These are phyloP conservation scores for Eurypyga helias DNA, from an alignment of 2,113 vertebrate genomes.

Conservation along the genomic window DNA sequence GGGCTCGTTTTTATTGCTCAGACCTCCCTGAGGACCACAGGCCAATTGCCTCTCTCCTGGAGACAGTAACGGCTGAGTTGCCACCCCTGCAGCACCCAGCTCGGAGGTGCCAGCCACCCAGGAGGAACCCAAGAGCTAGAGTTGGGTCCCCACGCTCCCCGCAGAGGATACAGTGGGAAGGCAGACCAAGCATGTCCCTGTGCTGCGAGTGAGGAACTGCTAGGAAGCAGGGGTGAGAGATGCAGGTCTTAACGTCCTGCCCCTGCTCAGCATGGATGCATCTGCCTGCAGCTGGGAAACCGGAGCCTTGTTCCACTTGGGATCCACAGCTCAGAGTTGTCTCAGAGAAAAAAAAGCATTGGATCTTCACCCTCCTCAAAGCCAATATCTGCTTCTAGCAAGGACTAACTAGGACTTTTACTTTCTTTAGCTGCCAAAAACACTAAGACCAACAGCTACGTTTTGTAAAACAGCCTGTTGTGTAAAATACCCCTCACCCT, in stretches of 20 bases:
- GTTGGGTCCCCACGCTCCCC: background rate
- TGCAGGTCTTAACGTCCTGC: background rate
- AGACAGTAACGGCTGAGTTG: background rate
- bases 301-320: background rate
- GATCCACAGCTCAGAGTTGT: background rate
- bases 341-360: background rate
- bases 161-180: background rate
- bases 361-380: too few species aligned
- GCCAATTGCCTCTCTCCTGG: background rate
- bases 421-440: background rate
- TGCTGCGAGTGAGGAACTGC: background rate
- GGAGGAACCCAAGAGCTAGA: background rate
- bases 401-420: background rate
- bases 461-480: background rate
- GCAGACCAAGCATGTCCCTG: accelerated
- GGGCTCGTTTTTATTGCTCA: background rate
- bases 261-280: background rate
- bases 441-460: background rate
- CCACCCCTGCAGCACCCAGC: background rate
- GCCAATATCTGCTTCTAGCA: background rate
- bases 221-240: background rate
- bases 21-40: background rate
- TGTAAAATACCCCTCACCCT: background rate
- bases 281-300: background rate
- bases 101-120: background rate